Base-by-base conservation (phyloP, 2,888 invertebrate genomes). In the Aporophyla nigra region DNA sequence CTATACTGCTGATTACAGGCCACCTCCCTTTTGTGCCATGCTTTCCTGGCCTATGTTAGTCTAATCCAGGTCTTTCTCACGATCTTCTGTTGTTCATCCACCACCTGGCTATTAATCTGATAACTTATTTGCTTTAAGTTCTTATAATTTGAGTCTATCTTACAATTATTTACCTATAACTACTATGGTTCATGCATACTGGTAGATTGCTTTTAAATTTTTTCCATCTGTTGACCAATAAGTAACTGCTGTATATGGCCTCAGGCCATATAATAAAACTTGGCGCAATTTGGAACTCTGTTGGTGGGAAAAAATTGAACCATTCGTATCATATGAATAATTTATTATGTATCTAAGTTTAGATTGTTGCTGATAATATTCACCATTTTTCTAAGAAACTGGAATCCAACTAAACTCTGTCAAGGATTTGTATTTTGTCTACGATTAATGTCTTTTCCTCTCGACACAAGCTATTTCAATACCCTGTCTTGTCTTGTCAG, bases 181-280 rank as follows among this genome's bases (percentile, higher is more conserved):
- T 7, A 70, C 14, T 16, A 33, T n/a, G 16, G 24, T 63, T 43
- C 62, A 58, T 80, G 56, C 65, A 65, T 80, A 66, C 54, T 69
- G 9, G 27, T 80, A 69, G 43, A 69, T 69, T 83, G 58, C 61
- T 24, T 63, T 71, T 53, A 12, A 1, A 21, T 66, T 81, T 81
- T 69, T 78, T 58, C n/a, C 10, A 54, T 59, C 43, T 24, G 40
- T 79, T 79, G 62, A 62, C n/a, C 56, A 67, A 80, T 76, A 46
- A 54, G 27, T 62, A n/a, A 19, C 62, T 75, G 33, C 70, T 80
- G 40, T 84, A 73, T 73, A 85, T 43, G 70, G 82, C 51, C 51
- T 24, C 67, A 53, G 40, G 70, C 76, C 76, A 68, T 81, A 80
- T 46, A 19, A n/a, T 68, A 71, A 74, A 71, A 61, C 80, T 62